A percentile compares a stretch with the other conserved stretches of the same genome.
Evolutionary conservation across 2,113 vertebrate genomes (phyloP).

Genomic region (Melanotaenia duboulayi): DNA sequence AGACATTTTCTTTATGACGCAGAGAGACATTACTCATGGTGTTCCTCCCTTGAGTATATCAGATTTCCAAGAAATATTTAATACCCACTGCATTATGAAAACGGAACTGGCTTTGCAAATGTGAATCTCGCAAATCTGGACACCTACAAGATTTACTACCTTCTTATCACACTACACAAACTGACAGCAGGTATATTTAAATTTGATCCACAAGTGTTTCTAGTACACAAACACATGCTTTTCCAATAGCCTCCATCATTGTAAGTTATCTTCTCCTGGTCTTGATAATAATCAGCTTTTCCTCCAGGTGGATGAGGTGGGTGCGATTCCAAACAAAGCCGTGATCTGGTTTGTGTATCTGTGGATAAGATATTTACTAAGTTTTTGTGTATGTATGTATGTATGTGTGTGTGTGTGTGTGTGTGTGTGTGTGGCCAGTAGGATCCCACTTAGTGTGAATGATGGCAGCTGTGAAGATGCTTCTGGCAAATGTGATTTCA

Average conservation of each 20-base stretch:
- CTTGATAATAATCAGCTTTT: conserved; percentile 42
- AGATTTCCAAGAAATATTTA: conserved; percentile 48
- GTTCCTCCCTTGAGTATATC: conserved; percentile 53
- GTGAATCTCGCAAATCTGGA: conserved; percentile 46
- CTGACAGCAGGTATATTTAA: conserved; percentile 38
- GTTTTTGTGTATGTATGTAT: too few relatives aligned
- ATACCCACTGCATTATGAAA: conserved; percentile 54
- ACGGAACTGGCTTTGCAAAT: conserved; percentile 50
- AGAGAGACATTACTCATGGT: conserved; percentile 54
- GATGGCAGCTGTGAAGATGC: conserved; percentile 71
- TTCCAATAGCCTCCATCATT: not conserved
- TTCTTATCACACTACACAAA: conserved; percentile 37
- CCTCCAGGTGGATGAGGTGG: conserved; percentile 24
- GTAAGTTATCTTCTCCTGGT: not conserved
- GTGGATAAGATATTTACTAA: conserved; percentile 54
- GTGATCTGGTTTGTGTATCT: conserved; percentile 51
- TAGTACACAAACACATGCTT: conserved; percentile 17
- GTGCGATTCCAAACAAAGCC: conserved; percentile 27
- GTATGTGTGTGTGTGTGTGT: too few relatives aligned
- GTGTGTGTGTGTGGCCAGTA: conserved; percentile 60
- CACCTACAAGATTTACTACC: conserved; percentile 45
- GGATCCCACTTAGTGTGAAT: conserved; percentile 71
- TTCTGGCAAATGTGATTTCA: conserved; percentile 69
- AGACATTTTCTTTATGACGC: conserved; percentile 30
- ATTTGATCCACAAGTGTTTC: conserved; percentile 35